These are phyloP conservation scores for Cairina moschata DNA, from an alignment of 2,113 vertebrate species.

Conservation along the genomic window DNA sequence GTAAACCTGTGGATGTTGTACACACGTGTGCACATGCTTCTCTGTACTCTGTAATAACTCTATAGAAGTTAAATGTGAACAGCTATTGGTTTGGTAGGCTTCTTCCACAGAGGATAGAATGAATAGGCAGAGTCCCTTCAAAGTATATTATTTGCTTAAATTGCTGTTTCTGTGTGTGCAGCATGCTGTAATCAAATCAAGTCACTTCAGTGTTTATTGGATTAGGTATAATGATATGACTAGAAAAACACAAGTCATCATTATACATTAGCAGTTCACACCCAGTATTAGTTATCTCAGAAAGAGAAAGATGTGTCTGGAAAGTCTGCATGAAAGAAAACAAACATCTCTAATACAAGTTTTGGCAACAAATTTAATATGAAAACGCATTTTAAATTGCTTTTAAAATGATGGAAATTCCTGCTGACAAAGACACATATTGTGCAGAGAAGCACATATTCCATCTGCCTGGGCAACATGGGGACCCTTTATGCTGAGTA, in stretches of 20 bases:
- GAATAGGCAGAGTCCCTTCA: background rate
- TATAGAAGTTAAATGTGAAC: background rate
- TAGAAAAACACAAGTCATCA: background rate
- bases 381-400: constrained; percentile 57
- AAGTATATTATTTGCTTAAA: background rate
- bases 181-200: background rate
- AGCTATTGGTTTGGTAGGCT: fast-evolving
- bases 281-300: background rate
- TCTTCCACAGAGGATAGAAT: background rate
- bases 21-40: fast-evolving
- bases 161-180: background rate
- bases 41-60: background rate
- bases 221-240: background rate
- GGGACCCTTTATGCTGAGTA: constrained; percentile 41
- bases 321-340: constrained; percentile 6
- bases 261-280: constrained; percentile 6
- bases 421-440: constrained; percentile 50
- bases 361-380: constrained; percentile 26
- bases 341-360: background rate
- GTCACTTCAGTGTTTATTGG: background rate
- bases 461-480: constrained; percentile 27
- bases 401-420: constrained; percentile 33
- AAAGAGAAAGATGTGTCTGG: background rate
- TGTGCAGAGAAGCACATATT: constrained; percentile 28
- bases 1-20: background rate